Evolutionary conservation across 1,140 invertebrate species (phyloP), one percentile per base, ranked within the genome.

Genomic region (Drosophila ficusphila): DNA sequence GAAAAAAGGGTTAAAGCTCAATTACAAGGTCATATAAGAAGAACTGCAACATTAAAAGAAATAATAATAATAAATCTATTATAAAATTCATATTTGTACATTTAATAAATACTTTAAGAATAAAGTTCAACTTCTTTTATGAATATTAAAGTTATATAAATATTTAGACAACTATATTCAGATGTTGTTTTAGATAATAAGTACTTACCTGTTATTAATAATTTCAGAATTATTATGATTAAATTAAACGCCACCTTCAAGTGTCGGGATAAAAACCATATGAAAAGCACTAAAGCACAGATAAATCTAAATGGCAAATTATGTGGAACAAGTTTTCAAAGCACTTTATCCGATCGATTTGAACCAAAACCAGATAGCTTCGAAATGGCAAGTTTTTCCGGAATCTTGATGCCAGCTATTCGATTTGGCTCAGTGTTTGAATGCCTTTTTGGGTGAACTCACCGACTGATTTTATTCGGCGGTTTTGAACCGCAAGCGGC

Each of bases 401-500:
- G 12, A 44, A 44, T 44, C 42, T 44, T 3, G 7, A 44, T 19
- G 7, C 12, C 23, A 44, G 21, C n/a, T n/a, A 27, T 44, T 27
- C 27, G 42, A 44, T 44, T 44, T 44, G 14, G 11, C 47, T 14
- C 47, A 49, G 47, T 38, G 33, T 21, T 3, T 2, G 2, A 3
- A 3, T 9, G 27, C 33, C 21, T 38, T 38, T 25, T 23, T 7
- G 16, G 39, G 9, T 2, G n/a, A 21, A 41, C 34, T 21, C 18
- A 21, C 9, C 12, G 19, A 8, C 39, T 41, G 4, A n/a, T 19
- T 21, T 41, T n/a, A 0, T 21, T 21, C 12, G 34, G 34, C 12
- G 34, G 34, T 23, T 18, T 25, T 36, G 1, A 2, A 46, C 19
- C 29, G 19, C 39, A 46, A 56, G 53, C 53, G 44, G 42, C 44